Percentiles rank a stretch among this genome's conserved stretches.
These are phyloP conservation scores for Sesamia nonagrioides DNA, from an alignment of 1,140 invertebrate species.

Conservation along the genomic window DNA sequence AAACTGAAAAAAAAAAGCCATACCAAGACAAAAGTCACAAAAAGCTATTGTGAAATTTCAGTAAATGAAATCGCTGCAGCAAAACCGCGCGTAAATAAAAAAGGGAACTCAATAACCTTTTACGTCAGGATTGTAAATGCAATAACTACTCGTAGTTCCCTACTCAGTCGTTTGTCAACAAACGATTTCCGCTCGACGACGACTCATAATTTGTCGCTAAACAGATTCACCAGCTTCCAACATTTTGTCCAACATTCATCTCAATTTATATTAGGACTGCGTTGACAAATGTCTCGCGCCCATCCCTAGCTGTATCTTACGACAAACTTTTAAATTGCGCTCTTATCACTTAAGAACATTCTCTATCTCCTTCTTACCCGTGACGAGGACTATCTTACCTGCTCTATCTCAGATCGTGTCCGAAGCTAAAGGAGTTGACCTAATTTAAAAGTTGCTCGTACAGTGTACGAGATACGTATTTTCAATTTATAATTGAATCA, in stretches of 20 bases:
- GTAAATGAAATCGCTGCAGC: slow-evolving; percentile 1
- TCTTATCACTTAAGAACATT: slow-evolving; percentile 22
- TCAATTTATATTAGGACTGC: slow-evolving; percentile 32
- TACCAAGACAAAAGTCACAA: neutral
- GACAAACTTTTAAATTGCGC: slow-evolving; percentile 33
- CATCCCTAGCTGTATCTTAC: slow-evolving; percentile 12
- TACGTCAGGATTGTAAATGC: slow-evolving; percentile 1
- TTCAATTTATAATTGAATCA: slow-evolving; percentile 33
- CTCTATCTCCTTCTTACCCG: neutral
- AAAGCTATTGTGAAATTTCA: neutral
- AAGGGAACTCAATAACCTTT: slow-evolving; percentile 4
- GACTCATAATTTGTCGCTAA: neutral
- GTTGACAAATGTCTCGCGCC: slow-evolving; percentile 27
- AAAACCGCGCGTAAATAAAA: neutral
- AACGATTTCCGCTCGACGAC: neutral
- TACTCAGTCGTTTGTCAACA: slow-evolving; percentile 14
- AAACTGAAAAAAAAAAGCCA: neutral
- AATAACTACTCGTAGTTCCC: neutral
- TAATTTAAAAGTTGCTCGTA: slow-evolving; percentile 35
- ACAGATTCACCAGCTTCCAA: slow-evolving; percentile 2
- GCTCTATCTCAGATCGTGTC: slow-evolving; percentile 33
- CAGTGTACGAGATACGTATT: slow-evolving; percentile 26
- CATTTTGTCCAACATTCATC: slow-evolving; percentile 30
- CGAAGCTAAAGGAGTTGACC: slow-evolving; percentile 33
- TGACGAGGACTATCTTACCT: neutral